These are phyloP conservation scores for Leucania comma DNA, from an alignment of 2,888 invertebrate genomes.

Conservation along the genomic window DNA sequence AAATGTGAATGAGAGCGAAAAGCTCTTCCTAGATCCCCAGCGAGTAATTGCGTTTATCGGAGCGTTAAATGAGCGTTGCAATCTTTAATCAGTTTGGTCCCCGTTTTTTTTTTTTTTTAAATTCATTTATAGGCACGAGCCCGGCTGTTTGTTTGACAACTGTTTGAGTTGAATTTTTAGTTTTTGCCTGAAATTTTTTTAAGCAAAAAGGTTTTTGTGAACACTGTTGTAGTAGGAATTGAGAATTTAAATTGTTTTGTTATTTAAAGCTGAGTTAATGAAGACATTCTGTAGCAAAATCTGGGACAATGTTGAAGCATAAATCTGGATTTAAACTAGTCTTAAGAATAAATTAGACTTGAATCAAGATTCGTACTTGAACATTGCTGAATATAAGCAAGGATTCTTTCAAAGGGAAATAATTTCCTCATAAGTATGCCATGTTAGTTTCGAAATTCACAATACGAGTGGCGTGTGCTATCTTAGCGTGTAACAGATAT, in stretches of 20 bases:
- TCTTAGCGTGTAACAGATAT: slow-evolving; percentile 50
- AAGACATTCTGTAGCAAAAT: neutral
- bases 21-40: slow-evolving; percentile 76
- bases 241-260: neutral
- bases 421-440: slow-evolving; percentile 14
- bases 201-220: slow-evolving; percentile 10
- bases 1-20: slow-evolving; percentile 74
- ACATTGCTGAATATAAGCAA: neutral
- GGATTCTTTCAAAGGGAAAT: neutral
- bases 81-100: slow-evolving; percentile 83
- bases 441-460: slow-evolving; percentile 46
- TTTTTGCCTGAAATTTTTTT: slow-evolving; percentile 47
- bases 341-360: neutral
- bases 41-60: slow-evolving; percentile 87
- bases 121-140: slow-evolving; percentile 65
- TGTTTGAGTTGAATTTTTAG: slow-evolving; percentile 47
- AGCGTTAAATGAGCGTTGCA: slow-evolving; percentile 88
- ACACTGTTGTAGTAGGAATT: neutral
- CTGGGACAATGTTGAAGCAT: neutral
- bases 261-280: neutral
- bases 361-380: neutral
- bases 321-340: neutral
- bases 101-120: slow-evolving; percentile 70
- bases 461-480: slow-evolving; percentile 46
- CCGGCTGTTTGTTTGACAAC: slow-evolving; percentile 67